Evolutionary conservation across 2,797 vertebrate genomes (phyloP).

Genomic region (Acomys russatus): DNA sequence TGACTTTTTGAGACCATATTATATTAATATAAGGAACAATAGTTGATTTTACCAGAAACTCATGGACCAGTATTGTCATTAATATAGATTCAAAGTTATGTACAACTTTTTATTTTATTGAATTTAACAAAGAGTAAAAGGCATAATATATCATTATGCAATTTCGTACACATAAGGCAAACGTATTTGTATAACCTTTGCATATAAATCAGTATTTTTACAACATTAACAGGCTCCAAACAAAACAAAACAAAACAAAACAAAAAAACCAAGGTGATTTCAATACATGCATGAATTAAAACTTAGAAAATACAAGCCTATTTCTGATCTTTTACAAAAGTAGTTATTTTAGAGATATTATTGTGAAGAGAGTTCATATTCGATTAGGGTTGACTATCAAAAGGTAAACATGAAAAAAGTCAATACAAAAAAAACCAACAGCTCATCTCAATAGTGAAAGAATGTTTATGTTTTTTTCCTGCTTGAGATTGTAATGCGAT

Average conservation of each 20-base stretch:
- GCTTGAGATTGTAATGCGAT: not conserved
- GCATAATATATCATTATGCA: not conserved
- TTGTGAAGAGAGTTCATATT: not conserved
- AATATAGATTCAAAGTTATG: not conserved
- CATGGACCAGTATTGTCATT: not conserved
- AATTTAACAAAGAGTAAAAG: not conserved
- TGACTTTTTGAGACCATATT: not conserved
- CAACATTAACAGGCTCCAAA: not conserved
- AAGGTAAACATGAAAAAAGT: too few species aligned
- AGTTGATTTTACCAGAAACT: not conserved
- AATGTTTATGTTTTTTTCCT: not conserved
- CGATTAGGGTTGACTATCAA: not conserved
- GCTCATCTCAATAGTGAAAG: not conserved
- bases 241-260: too few species aligned
- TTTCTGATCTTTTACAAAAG: not conserved
- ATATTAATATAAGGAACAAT: not conserved
- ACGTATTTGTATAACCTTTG: not conserved
- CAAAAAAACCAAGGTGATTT: not conserved
- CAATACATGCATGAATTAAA: not conserved
- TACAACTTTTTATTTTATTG: not conserved
- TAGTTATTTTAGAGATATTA: not conserved
- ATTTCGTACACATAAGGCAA: not conserved
- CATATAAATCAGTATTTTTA: conserved; percentile 3
- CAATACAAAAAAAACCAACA: not conserved
- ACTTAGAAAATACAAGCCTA: not conserved